These are phyloP conservation scores for Lateolabrax maculatus DNA, from an alignment of 2,797 vertebrate species.

Conservation along the genomic window DNA sequence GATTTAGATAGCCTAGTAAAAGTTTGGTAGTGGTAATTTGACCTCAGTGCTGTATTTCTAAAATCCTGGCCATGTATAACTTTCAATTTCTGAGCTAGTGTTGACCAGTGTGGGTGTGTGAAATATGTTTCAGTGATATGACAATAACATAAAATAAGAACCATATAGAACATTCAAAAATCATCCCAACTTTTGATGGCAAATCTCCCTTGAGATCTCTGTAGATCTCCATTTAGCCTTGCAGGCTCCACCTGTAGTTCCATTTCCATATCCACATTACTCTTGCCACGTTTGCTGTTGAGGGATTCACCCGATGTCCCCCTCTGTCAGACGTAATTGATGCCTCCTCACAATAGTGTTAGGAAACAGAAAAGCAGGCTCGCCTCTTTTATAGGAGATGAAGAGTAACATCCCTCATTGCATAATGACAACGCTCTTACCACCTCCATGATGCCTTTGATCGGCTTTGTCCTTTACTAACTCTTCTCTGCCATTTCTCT, in stretches of 20 bases:
- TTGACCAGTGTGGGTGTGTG: background rate
- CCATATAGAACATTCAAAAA: background rate
- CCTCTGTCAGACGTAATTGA: constrained; percentile 56
- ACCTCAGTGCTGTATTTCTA: no score
- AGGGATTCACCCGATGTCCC: constrained; percentile 30
- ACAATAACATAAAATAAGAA: background rate
- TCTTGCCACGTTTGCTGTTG: constrained; percentile 43
- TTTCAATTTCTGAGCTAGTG: background rate
- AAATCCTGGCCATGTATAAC: no score
- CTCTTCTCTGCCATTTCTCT: constrained; percentile 52
- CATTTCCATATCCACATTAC: constrained; percentile 57
- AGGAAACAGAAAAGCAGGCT: constrained; percentile 23
- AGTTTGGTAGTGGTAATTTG: no score
- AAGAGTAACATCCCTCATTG: constrained; percentile 38
- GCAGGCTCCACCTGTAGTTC: constrained; percentile 30
- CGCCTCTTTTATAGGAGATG: constrained; percentile 23
- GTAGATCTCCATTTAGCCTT: constrained; percentile 33
- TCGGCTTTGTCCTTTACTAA: constrained; percentile 71
- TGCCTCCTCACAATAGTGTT: constrained; percentile 39
- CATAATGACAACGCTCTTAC: constrained; percentile 31
- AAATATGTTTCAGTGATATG: background rate
- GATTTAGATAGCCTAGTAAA: no score
- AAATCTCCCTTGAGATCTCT: constrained; percentile 4
- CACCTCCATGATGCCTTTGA: constrained; percentile 18
- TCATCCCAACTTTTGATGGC: background rate